Evolutionary conservation across 2,888 invertebrate genomes (phyloP).

Genomic region (Eupithecia inturbata): DNA sequence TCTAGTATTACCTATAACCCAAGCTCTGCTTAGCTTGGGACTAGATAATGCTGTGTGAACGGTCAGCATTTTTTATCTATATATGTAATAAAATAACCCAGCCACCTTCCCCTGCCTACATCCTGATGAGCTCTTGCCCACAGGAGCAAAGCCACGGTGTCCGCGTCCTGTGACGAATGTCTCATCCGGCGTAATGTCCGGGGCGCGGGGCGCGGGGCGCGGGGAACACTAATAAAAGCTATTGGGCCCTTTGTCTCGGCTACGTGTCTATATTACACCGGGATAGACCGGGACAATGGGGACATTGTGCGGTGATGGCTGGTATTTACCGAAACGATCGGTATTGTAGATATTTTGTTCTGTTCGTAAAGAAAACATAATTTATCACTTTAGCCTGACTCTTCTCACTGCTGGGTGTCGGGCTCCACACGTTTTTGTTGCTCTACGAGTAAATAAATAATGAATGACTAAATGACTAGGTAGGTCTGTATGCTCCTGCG

Average conservation of each 20-base stretch:
- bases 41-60: no score
- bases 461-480: no score
- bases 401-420: background rate
- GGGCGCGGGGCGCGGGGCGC: background rate
- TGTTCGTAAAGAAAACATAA: background rate
- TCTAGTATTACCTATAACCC: no score
- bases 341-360: background rate
- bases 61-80: no score
- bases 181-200: background rate
- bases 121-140: background rate
- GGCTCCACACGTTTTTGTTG: background rate
- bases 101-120: background rate
- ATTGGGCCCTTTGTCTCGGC: constrained; percentile 7
- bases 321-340: background rate
- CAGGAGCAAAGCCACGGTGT: background rate
- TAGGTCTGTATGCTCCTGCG: no score
- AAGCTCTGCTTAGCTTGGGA: no score
- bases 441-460: background rate
- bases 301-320: background rate
- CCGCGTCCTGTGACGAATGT: background rate
- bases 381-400: background rate
- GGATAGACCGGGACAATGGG: background rate
- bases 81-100: background rate
- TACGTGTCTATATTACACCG: background rate
- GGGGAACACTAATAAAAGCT: background rate